These are phyloP conservation scores for Oceanodroma tethys DNA, from an alignment of 2,113 vertebrate genomes.

Conservation along the genomic window DNA sequence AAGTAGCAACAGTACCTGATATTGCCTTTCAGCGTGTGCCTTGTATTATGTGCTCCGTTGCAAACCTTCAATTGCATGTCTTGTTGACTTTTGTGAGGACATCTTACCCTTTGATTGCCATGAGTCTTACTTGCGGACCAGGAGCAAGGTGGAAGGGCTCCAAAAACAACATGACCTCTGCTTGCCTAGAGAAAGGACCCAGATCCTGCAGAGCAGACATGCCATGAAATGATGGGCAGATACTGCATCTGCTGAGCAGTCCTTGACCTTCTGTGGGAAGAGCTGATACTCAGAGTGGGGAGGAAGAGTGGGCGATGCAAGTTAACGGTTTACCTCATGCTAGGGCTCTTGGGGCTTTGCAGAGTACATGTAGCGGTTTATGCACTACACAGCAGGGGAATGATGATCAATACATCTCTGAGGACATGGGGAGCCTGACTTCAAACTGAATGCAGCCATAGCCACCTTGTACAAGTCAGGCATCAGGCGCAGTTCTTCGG, in stretches of 20 bases:
- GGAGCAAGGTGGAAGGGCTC: background rate
- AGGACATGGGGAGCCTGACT: background rate
- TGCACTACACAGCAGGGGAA: background rate
- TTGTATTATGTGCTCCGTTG: background rate
- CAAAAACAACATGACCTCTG: background rate
- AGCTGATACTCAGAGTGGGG: background rate
- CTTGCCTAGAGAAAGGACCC: background rate
- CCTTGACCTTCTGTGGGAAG: background rate
- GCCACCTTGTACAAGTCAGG: background rate
- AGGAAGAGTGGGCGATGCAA: background rate
- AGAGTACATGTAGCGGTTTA: background rate
- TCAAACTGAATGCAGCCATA: background rate
- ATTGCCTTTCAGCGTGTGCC: background rate
- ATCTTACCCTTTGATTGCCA: background rate
- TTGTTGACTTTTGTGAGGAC: background rate
- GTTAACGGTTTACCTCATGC: background rate
- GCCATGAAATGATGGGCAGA: background rate
- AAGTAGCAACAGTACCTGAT: background rate
- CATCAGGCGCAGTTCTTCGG: background rate
- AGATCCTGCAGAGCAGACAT: background rate
- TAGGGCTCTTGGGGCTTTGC: background rate
- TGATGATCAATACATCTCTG: background rate
- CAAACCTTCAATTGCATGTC: background rate
- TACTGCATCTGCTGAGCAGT: background rate
- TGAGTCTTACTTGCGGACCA: background rate